Evolutionary conservation across 1,140 invertebrate genomes (phyloP), one percentile per base, ranked within the genome.

Genomic region (Caenorhabditis briggsae): DNA sequence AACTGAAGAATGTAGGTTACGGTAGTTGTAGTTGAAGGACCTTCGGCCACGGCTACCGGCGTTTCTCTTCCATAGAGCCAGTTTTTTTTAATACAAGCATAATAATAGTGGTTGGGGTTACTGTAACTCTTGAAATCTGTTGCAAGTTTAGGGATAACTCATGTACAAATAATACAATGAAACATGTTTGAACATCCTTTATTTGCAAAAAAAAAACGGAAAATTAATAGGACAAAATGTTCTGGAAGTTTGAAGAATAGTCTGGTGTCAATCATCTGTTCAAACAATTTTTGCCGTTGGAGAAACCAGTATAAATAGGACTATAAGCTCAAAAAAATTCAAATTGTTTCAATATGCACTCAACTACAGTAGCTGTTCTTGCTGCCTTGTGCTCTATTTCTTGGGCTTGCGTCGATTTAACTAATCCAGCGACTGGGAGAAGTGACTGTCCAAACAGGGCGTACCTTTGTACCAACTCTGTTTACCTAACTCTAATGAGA

Each of bases 261-360:
- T 14, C 33, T 33, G 33, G 33, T 33, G 33, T 78, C 8, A 33
- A 20, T 46, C 46, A 50, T 20, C 70, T 78, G 70, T 78, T 48
- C 46, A 78, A 78, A 78, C 50, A 78, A 11, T 50, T 48, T n/a
- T 11, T 46, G 9, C 70, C 23, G 41, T 18, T 78, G 46, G n/a
- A 78, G 33, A 11, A 23, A 5, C 20, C 46, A 12, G 5, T 78
- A 78, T 50, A 78, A 78, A 78, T 53, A 25, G 33, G 33, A 33
- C 33, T 33, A 3, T 3, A 33, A 33, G 33, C 33, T 33, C 33
- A 33, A 33, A 33, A 33, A 33, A 3, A 2, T 33, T 2, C 33
- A 33, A 53, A 78, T 50, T 78, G 70, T 50, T 78, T 78, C 70
- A 53, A 78, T 61, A 78, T 78, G 70, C 70, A 78, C 8, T n/a